Percentiles rank a stretch among this genome's conserved stretches.
Evolutionary conservation across 2,113 vertebrate species (phyloP).

Genomic region (Dolichallabes microphthalmus): DNA sequence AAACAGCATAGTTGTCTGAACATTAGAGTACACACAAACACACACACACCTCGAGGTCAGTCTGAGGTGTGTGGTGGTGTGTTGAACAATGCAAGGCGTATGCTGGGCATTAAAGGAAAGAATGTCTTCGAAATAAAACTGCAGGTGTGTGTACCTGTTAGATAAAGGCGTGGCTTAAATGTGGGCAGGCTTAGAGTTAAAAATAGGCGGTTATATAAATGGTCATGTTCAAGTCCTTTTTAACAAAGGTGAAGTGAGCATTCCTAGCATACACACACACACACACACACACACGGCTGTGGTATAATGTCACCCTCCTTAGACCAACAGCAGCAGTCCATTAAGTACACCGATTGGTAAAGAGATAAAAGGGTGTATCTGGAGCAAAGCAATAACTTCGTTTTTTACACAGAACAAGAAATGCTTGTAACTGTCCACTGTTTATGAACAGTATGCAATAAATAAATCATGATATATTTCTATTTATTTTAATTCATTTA

Average conservation of each 20-base stretch:
- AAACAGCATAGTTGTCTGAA: background rate
- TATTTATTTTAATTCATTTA: background rate
- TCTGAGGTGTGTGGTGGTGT: conserved; percentile 21
- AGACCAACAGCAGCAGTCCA: conserved; percentile 14
- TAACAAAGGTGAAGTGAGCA: background rate
- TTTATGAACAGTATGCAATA: background rate
- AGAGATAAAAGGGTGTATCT: background rate
- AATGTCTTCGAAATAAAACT: background rate
- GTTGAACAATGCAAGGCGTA: background rate
- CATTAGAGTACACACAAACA: background rate
- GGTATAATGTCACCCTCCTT: background rate
- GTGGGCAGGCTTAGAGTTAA: conserved; percentile 27
- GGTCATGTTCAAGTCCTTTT: background rate
- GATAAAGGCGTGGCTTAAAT: conserved; percentile 8
- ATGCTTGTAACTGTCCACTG: background rate
- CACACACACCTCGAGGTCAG: conserved; percentile 10
- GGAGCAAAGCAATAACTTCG: background rate
- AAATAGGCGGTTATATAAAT: conserved; percentile 47
- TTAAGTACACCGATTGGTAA: background rate
- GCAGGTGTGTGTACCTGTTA: conserved; percentile 1
- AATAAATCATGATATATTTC: background rate
- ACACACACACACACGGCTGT: background rate
- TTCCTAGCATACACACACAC: conserved; percentile 2
- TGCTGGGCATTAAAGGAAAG: conserved; percentile 1
- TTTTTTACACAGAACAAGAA: background rate